Base-by-base conservation (phyloP, 2,888 invertebrate genomes). In the Steinernema carpocapsae region DNA sequence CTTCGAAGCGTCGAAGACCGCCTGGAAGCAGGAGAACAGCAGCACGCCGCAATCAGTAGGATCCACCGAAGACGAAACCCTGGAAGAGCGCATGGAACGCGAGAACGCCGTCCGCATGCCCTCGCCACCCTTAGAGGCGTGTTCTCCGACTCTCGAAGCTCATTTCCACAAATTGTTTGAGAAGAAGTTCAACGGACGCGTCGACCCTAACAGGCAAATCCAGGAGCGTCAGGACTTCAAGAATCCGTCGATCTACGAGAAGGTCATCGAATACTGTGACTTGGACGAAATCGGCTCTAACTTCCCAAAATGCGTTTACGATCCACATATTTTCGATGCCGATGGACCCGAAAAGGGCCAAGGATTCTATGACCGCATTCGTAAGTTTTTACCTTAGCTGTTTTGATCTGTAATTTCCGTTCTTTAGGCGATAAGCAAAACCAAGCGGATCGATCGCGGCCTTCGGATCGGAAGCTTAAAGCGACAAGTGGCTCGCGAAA, bases 171-270 rank as follows among this genome's bases (percentile, higher is more conserved):
- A n/a, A 0, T 73, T 71, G 26, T 77, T 77, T 22, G 71, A 88
- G 75, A 88, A 88, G 92, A 89, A 92, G 77, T 92, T 91, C 59
- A 92, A 92, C 72, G 93, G 93, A 32, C 7, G 7, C 17, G 89
- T 93, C 80, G 93, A 96, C 86, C 93, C 95, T 93, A 97, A 95
- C 89, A 91, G 91, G 74, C 91, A 93, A 4, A 96, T 97, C 80
- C 95, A 96, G 87, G 92, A 92, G 81, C 91, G 94, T 79, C 96
- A 96, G 88, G 94, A 94, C 88, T 96, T 96, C 87, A 91, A 96
- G 72, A 97, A 97, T 90, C 97, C 97, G 0, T 95, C 96, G 86
- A 97, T 97, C 85, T 97, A 97, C 89, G 96, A 97, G 88, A 97
- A 97, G 88, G 90, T 97, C 0, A 94, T 97, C 73, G 93, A 94